These are phyloP conservation scores for Melanotaenia parkinsoni DNA, from an alignment of 2,797 vertebrate genomes.

Conservation along the genomic window DNA sequence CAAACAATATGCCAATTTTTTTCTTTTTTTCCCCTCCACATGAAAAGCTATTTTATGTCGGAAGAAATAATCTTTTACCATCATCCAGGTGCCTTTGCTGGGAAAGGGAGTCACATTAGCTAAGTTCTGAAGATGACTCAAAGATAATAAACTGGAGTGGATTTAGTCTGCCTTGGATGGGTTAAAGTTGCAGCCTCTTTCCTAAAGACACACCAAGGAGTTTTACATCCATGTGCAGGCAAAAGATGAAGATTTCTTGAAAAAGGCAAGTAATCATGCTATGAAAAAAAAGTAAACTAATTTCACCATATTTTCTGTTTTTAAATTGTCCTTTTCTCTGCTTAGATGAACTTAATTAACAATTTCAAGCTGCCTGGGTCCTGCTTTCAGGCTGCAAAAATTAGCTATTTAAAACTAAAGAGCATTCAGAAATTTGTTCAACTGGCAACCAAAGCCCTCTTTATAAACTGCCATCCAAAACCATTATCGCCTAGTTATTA, in stretches of 20 bases:
- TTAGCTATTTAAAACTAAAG: slow-evolving; percentile 45
- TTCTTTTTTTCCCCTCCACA: slow-evolving; percentile 42
- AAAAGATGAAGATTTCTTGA: slow-evolving; percentile 16
- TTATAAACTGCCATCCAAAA: slow-evolving; percentile 39
- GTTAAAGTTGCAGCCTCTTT: slow-evolving; percentile 24
- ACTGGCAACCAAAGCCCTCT: slow-evolving; percentile 46
- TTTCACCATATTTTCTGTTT: slow-evolving; percentile 28
- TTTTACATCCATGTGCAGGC: slow-evolving; percentile 29
- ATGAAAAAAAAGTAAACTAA: slow-evolving; percentile 1
- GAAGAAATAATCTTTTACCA: slow-evolving; percentile 59
- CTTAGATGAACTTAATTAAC: slow-evolving; percentile 49
- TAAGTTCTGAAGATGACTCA: slow-evolving; percentile 60
- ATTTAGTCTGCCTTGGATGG: slow-evolving; percentile 36
- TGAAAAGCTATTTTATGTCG: slow-evolving; percentile 52
- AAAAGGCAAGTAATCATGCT: slow-evolving; percentile 11
- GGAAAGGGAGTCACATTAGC: slow-evolving; percentile 58
- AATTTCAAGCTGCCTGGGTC: slow-evolving; percentile 47
- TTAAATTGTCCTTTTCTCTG: slow-evolving; percentile 35
- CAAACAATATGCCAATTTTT: slow-evolving; percentile 52
- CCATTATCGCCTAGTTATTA: slow-evolving; percentile 10
- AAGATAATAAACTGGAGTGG: slow-evolving; percentile 34
- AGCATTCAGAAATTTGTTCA: slow-evolving; percentile 55
- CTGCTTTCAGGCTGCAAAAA: slow-evolving; percentile 39
- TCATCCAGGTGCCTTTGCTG: slow-evolving; percentile 61
- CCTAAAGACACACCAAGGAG: slow-evolving; percentile 26